Conservation (phyloP, 2,888 invertebrate genomes). For the Octodonta nipae region DNA sequence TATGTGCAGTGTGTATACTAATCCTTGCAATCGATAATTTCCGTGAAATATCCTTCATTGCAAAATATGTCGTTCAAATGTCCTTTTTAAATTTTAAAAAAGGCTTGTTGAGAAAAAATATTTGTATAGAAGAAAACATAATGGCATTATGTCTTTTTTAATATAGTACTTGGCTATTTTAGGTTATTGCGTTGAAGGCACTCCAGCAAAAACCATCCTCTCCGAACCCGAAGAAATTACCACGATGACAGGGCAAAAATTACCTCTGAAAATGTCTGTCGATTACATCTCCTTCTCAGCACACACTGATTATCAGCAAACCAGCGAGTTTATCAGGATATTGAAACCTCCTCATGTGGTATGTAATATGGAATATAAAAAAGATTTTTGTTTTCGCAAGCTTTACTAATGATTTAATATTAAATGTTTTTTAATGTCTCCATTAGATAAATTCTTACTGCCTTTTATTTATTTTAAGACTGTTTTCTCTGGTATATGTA, state of each 20-base stretch:
- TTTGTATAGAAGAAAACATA: constrained; percentile 1
- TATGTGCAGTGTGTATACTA: too few relatives aligned
- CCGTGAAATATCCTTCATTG: too few relatives aligned
- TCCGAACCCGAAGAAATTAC: constrained; percentile 97
- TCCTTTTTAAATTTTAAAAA: constrained; percentile 2
- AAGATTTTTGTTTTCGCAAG: too few relatives aligned
- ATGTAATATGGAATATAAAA: too few relatives aligned
- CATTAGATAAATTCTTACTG: too few relatives aligned
- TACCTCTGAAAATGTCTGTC: constrained; percentile 92
- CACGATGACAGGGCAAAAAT: constrained; percentile 87
- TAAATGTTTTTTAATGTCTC: too few relatives aligned
- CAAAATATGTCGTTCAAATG: too few relatives aligned
- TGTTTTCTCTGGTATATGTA: too few relatives aligned
- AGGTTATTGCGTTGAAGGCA: constrained; percentile 82
- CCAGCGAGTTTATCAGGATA: constrained; percentile 88
- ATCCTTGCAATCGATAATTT: too few relatives aligned
- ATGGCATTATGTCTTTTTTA: not conserved
- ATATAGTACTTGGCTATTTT: constrained; percentile 19
- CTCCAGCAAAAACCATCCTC: constrained; percentile 80
- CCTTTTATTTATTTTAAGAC: too few relatives aligned
- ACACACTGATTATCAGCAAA: constrained; percentile 96
- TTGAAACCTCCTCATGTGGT: constrained; percentile 90
- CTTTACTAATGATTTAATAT: too few relatives aligned
- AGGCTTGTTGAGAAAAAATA: too few relatives aligned
- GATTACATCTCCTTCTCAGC: constrained; percentile 99